Conservation (phyloP, 2,888 invertebrate genomes). For the Troides oblongomaculatus region DNA sequence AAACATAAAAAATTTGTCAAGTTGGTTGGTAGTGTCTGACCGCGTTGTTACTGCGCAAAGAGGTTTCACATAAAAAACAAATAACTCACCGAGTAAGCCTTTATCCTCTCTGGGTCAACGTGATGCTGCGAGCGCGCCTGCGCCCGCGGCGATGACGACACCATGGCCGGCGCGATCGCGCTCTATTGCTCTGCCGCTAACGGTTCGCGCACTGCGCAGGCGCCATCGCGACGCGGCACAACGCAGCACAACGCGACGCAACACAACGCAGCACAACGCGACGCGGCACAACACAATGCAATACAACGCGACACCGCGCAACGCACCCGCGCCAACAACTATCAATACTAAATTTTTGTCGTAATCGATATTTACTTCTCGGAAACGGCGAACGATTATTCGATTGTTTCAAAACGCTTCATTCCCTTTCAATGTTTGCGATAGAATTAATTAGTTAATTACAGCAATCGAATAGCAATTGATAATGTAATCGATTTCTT, state of each 20-base stretch:
- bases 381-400: conserved; percentile 23
- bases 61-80: conserved; percentile 31
- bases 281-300: conserved; percentile 7
- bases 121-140: conserved; percentile 70
- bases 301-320: conserved; percentile 32
- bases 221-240: conserved; percentile 24
- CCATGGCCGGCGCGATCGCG: conserved; percentile 74
- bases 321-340: conserved; percentile 8
- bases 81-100: conserved; percentile 73
- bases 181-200: conserved; percentile 51
- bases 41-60: too few species aligned
- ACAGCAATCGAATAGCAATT: too few species aligned
- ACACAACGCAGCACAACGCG: too few species aligned
- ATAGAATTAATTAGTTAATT: too few species aligned
- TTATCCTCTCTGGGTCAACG: conserved; percentile 75
- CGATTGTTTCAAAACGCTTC: conserved; percentile 1
- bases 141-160: conserved; percentile 77
- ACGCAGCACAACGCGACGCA: too few species aligned
- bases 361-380: conserved; percentile 5
- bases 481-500: too few species aligned
- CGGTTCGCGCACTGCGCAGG: conserved; percentile 40
- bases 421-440: too few species aligned
- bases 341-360: background rate
- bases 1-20: too few species aligned
- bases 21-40: too few species aligned